Evolutionary conservation across 2,888 invertebrate genomes (phyloP).

Genomic region (Tipula confusa): DNA sequence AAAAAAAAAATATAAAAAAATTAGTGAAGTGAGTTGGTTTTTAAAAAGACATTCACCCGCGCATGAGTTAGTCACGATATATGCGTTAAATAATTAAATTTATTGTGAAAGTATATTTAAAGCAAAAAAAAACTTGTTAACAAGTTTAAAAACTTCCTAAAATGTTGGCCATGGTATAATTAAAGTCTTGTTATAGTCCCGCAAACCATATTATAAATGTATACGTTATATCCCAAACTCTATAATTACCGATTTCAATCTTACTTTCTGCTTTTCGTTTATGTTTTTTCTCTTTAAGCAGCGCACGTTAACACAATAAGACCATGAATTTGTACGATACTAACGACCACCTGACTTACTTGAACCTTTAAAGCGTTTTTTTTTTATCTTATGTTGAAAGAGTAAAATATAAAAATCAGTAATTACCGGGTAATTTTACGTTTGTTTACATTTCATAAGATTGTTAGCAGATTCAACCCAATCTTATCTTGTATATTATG

Average conservation of each 20-base stretch:
- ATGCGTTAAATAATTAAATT: neutral
- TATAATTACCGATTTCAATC: slow-evolving; percentile 20
- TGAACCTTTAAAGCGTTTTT: neutral
- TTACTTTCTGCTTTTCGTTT: neutral
- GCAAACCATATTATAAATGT: neutral
- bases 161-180: neutral
- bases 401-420: neutral
- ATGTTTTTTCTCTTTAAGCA: neutral
- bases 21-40: slow-evolving; percentile 20
- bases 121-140: neutral
- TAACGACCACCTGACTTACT: neutral
- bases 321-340: neutral
- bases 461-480: neutral
- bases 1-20: no score
- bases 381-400: neutral
- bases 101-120: neutral
- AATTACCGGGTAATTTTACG: slow-evolving; percentile 28
- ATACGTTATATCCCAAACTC: neutral
- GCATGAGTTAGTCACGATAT: neutral
- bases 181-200: neutral
- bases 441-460: slow-evolving; percentile 28
- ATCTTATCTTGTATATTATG: neutral
- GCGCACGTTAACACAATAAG: neutral
- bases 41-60: neutral
- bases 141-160: neutral